These are phyloP conservation scores for Ptiloglossa arizonensis DNA, from an alignment of 1,140 invertebrate species.

Conservation along the genomic window DNA sequence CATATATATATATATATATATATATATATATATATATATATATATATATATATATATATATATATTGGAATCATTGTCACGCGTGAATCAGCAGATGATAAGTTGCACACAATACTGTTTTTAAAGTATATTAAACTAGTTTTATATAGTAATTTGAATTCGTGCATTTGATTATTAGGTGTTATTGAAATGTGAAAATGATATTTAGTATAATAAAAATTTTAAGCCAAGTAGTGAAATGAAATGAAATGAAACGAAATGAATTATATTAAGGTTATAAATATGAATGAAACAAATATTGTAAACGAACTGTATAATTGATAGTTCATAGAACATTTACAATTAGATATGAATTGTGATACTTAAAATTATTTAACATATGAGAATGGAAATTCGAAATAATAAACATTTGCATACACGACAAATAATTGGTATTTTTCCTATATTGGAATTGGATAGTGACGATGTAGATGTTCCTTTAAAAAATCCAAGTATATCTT, in stretches of 20 bases:
- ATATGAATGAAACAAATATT: neutral
- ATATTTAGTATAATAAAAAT: neutral
- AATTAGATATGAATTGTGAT: neutral
- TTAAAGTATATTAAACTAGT: neutral
- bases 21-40: too few species aligned
- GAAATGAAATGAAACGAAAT: neutral
- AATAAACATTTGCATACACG: conserved; percentile 1
- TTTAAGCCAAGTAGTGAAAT: neutral
- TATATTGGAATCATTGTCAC: neutral
- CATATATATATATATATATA: too few species aligned
- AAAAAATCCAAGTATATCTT: conserved; percentile 73
- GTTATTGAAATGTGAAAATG: neutral
- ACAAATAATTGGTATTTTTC: conserved; percentile 47
- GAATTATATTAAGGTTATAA: conserved; percentile 13
- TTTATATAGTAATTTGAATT: neutral
- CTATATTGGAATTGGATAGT: conserved; percentile 27
- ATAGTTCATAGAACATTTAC: neutral
- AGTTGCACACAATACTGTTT: neutral
- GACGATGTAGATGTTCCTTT: conserved; percentile 72
- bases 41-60: neutral
- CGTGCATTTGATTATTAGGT: neutral
- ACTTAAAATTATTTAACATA: neutral
- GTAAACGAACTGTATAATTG: neutral
- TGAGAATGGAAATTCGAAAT: conserved; percentile 33
- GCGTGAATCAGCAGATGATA: neutral